phyloP scores from a whole-genome alignment of 2,113 vertebrate species.

The Synchiropus splendidus region DNA sequence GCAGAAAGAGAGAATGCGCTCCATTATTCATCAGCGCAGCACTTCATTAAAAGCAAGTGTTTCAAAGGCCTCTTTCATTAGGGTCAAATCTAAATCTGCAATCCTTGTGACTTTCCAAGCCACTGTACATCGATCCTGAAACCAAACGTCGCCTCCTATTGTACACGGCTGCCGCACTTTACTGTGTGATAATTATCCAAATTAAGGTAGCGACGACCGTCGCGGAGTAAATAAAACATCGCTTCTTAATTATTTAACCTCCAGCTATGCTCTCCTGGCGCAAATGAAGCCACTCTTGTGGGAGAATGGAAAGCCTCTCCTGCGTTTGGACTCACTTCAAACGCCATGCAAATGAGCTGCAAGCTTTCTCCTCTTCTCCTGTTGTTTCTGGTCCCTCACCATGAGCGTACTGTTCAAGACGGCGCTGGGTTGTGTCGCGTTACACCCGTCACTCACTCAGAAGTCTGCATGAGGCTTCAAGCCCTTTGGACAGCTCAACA shows the following conservation, averaged over 20 bases:
- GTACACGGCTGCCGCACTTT: no score
- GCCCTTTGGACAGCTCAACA: no score
- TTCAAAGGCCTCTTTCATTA: constrained; percentile 7
- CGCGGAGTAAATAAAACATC: constrained; percentile 46
- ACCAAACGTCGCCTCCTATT: no score
- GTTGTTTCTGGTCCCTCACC: constrained; percentile 5
- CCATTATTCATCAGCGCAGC: constrained; percentile 30
- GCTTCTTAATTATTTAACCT: constrained; percentile 41
- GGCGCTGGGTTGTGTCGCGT: no score
- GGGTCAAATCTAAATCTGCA: no score
- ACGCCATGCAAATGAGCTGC: constrained; percentile 28
- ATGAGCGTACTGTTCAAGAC: constrained; percentile 19
- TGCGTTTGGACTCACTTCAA: constrained; percentile 20
- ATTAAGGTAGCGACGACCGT: no score
- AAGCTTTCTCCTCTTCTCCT: constrained; percentile 3
- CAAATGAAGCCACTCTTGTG: constrained; percentile 26
- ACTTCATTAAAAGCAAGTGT: constrained; percentile 15
- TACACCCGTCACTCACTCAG: no score
- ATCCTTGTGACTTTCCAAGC: no score
- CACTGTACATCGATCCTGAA: no score
- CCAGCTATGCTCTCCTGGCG: constrained; percentile 18
- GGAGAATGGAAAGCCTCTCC: constrained; percentile 14
- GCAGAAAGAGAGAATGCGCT: constrained; percentile 12
- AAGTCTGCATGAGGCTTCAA: no score
- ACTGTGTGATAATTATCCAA: neutral